Percentiles rank a stretch among this genome's conserved stretches.
Conservation (phyloP, 2,888 invertebrate genomes). For the Callinectes sapidus region DNA sequence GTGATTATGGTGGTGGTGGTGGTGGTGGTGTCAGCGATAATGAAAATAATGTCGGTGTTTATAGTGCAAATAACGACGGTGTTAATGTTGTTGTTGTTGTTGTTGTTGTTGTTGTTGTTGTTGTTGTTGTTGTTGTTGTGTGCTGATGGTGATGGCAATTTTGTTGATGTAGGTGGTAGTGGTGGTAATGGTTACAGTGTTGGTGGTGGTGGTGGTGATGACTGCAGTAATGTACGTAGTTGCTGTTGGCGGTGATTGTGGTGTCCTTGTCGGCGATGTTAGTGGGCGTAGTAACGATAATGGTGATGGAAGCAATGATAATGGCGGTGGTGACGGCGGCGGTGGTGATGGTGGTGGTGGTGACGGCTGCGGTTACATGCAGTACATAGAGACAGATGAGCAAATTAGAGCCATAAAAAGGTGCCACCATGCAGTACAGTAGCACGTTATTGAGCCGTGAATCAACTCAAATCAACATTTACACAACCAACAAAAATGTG, state of each 20-base stretch:
- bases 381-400: background rate
- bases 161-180: too few species aligned
- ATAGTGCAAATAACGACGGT: background rate
- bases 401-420: background rate
- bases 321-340: background rate
- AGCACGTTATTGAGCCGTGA: background rate
- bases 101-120: too few species aligned
- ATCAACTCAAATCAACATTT: background rate
- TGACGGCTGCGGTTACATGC: background rate
- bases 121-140: too few species aligned
- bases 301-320: background rate
- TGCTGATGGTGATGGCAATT: too few species aligned
- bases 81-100: background rate
- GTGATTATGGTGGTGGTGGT: background rate
- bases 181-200: too few species aligned
- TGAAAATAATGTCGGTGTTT: background rate
- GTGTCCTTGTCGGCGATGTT: background rate
- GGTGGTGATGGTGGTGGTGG: background rate
- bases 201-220: too few species aligned
- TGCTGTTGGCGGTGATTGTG: background rate
- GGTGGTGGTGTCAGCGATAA: background rate
- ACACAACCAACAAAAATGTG: background rate
- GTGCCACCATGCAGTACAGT: background rate
- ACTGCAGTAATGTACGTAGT: too few species aligned
- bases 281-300: background rate